Conservation (phyloP, 2,797 vertebrate genomes). For the Podargus strigoides region DNA sequence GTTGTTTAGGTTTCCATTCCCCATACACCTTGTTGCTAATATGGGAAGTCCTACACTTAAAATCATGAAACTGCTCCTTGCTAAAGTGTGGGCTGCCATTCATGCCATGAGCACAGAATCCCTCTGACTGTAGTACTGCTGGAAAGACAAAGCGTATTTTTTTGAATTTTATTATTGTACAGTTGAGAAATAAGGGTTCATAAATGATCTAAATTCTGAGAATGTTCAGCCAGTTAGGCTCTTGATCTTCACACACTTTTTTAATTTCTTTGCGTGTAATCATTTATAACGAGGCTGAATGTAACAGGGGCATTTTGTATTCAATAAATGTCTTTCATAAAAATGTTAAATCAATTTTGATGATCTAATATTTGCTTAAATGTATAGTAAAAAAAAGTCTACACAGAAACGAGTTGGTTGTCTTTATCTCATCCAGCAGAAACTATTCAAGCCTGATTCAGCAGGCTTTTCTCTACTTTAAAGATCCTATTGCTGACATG, state of each 20-base stretch:
- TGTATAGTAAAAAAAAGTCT: conserved; percentile 13
- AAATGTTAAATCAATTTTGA: conserved; percentile 47
- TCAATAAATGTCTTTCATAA: conserved; percentile 68
- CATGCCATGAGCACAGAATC: background rate
- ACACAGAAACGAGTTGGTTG: background rate
- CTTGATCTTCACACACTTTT: background rate
- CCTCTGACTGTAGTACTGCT: conserved; percentile 51
- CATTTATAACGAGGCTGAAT: conserved; percentile 56
- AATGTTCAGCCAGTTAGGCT: conserved; percentile 55
- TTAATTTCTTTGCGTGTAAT: conserved; percentile 46
- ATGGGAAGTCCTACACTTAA: background rate
- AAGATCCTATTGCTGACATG: background rate
- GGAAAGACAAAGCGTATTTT: conserved; percentile 51
- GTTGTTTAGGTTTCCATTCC: background rate
- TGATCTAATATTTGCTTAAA: conserved; percentile 32
- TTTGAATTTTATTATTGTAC: conserved; percentile 54
- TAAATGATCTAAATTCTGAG: conserved; percentile 21
- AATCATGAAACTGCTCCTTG: conserved; percentile 23
- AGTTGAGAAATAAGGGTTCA: conserved; percentile 38
- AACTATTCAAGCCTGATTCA: background rate
- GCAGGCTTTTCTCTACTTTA: background rate
- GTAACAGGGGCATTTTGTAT: conserved; percentile 53
- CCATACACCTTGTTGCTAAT: background rate
- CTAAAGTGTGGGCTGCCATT: conserved; percentile 1
- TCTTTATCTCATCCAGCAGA: background rate